These are phyloP conservation scores for Diachasmimorpha longicaudata DNA, from an alignment of 1,140 invertebrate species.

Conservation along the genomic window DNA sequence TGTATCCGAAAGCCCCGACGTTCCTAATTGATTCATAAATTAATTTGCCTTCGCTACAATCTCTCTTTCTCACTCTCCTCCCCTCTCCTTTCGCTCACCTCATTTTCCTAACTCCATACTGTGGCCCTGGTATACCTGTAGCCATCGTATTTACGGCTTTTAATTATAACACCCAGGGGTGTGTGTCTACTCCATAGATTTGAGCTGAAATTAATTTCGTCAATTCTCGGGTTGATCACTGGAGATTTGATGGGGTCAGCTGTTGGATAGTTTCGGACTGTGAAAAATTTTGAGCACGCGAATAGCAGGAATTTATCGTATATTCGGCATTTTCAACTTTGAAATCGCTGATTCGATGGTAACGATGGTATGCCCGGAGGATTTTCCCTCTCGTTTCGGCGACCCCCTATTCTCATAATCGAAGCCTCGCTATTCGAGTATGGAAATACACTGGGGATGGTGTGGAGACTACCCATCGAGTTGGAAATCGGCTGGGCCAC, in stretches of 20 bases:
- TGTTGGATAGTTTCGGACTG: neutral
- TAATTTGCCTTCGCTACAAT: conserved; percentile 36
- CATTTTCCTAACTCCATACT: neutral
- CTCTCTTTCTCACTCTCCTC: neutral
- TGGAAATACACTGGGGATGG: neutral
- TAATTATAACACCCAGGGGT: conserved; percentile 21
- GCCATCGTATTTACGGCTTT: conserved; percentile 30
- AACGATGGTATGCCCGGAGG: neutral
- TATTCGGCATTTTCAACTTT: neutral
- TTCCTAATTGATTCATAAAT: conserved; percentile 54
- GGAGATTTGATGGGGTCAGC: neutral
- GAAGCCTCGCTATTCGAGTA: neutral
- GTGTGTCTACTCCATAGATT: conserved; percentile 5
- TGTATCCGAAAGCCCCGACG: conserved; percentile 24
- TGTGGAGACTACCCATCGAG: conserved; percentile 1
- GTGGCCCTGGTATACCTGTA: neutral
- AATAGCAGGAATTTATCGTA: neutral
- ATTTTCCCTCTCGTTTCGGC: neutral
- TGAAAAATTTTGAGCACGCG: neutral
- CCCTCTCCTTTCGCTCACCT: neutral
- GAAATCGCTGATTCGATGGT: neutral
- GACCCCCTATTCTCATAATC: neutral
- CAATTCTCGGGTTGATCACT: neutral
- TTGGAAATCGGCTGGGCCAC: conserved; percentile 24
- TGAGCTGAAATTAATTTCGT: neutral